A percentile compares a stretch with the other conserved stretches of the same genome.
phyloP scores from a whole-genome alignment of 2,113 vertebrate species.

The Anarhynchus alexandrinus region DNA sequence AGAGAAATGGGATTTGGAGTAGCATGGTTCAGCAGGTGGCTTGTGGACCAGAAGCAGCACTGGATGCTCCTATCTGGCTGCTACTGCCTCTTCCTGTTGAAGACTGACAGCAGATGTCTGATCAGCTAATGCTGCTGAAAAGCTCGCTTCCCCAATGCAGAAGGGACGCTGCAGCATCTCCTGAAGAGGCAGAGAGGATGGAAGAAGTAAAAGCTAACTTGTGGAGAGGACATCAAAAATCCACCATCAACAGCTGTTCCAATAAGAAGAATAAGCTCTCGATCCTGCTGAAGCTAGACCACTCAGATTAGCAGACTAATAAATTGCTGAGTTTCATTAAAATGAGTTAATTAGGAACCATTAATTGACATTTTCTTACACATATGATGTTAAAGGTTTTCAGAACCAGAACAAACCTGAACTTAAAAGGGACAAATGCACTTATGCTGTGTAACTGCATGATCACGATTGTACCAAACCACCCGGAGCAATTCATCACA shows the following conservation, averaged over 20 bases:
- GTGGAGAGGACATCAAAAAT: not conserved
- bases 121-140: not conserved
- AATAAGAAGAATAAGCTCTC: not conserved
- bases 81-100: not conserved
- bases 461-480: not conserved
- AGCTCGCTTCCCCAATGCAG: accelerated
- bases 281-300: not conserved
- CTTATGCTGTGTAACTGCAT: not conserved
- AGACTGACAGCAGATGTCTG: not conserved
- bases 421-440: not conserved
- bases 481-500: not conserved
- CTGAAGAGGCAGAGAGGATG: not conserved
- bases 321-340: not conserved
- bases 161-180: not conserved
- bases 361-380: not conserved
- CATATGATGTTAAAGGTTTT: not conserved
- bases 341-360: not conserved
- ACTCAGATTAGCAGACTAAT: not conserved
- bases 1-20: not conserved
- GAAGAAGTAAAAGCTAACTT: not conserved
- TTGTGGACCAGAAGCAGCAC: not conserved
- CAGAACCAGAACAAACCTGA: not conserved
- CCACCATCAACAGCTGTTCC: not conserved
- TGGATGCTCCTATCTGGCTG: not conserved
- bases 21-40: not conserved